phyloP scores from a whole-genome alignment of 2,797 vertebrate species.

The Cygnus olor region DNA sequence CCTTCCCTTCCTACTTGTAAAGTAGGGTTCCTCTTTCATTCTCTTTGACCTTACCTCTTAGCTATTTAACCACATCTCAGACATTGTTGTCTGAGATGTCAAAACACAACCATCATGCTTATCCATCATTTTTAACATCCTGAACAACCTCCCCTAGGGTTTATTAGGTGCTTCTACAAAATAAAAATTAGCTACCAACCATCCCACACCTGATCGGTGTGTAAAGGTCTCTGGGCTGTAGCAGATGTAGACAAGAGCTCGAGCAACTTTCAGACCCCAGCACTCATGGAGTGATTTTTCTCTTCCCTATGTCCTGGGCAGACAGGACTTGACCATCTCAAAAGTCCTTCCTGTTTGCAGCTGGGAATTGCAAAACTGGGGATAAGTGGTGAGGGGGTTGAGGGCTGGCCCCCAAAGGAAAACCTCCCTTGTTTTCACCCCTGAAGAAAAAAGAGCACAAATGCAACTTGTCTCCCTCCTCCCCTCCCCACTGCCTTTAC shows the following conservation, averaged over 20 bases:
- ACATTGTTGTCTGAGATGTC: neutral
- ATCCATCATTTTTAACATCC: neutral
- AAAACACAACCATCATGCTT: neutral
- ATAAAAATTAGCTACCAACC: neutral
- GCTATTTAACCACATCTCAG: neutral
- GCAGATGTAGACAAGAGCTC: neutral
- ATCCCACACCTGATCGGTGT: neutral
- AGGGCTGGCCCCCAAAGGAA: neutral
- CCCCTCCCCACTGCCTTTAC: slow-evolving; percentile 64
- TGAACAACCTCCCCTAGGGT: neutral
- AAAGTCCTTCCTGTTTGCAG: neutral
- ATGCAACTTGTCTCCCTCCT: neutral
- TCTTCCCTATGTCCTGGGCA: neutral
- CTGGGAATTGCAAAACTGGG: neutral
- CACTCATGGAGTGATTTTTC: neutral
- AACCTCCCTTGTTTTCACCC: slow-evolving; percentile 30
- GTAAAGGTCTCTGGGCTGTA: neutral
- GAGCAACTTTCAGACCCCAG: neutral
- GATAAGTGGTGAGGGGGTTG: neutral
- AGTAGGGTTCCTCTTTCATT: neutral
- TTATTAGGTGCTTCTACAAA: neutral
- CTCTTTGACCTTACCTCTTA: neutral
- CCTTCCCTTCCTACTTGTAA: neutral
- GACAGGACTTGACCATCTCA: neutral
- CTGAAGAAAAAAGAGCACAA: neutral